Conservation (phyloP, 2,113 vertebrate species). For the Equus quagga region DNA sequence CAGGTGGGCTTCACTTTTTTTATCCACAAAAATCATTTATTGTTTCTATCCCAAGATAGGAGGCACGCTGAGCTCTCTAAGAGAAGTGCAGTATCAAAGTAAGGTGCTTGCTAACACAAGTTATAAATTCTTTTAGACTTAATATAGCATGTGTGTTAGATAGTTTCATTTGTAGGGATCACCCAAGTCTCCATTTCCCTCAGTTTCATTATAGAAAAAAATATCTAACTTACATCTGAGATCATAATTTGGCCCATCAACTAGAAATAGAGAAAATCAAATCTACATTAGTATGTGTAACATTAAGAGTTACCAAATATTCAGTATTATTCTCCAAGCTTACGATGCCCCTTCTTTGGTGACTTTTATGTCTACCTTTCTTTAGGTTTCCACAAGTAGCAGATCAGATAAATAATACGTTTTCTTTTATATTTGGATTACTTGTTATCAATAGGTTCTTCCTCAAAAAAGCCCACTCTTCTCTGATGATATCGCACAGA, state of each 20-base stretch:
- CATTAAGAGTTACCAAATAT: neutral
- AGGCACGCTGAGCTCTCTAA: neutral
- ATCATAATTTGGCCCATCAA: neutral
- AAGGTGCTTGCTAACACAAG: neutral
- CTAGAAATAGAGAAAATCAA: conserved; percentile 53
- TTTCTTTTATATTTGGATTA: neutral
- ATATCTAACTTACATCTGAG: neutral
- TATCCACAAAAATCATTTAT: neutral
- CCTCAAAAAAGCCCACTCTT: neutral
- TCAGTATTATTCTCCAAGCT: neutral
- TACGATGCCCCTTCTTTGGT: neutral
- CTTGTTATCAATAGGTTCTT: neutral
- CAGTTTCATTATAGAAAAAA: neutral
- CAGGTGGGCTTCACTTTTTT: neutral
- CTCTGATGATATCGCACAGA: neutral
- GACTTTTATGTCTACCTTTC: neutral
- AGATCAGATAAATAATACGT: neutral
- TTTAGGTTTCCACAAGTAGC: conserved; percentile 22
- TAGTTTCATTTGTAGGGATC: neutral
- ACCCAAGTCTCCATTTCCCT: neutral
- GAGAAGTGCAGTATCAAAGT: neutral
- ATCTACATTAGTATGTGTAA: neutral
- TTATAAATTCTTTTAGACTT: neutral
- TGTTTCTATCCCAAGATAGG: neutral
- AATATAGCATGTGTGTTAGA: neutral